Evolutionary conservation across 1,140 invertebrate species (phyloP).

Genomic region (Sweltsa coloradensis): DNA sequence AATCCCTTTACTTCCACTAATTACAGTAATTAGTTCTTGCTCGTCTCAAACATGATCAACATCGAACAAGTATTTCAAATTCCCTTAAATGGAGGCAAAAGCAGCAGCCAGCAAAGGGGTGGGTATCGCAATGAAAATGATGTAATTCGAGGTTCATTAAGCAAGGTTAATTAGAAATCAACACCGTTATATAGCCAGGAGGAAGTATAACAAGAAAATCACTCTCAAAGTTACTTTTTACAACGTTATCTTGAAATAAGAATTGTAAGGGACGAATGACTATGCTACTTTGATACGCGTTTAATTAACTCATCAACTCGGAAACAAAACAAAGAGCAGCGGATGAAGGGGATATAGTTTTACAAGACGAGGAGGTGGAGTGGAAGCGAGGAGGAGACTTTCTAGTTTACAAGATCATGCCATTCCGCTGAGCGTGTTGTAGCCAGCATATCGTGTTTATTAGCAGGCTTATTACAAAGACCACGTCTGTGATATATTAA

Average conservation of each 20-base stretch:
- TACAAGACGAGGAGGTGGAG: too few relatives aligned
- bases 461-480: too few relatives aligned
- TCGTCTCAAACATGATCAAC: conserved; percentile 4
- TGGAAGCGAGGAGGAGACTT: too few relatives aligned
- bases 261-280: background rate
- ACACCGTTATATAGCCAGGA: conserved; percentile 4
- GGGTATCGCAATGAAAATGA: conserved; percentile 7
- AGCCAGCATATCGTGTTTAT: too few relatives aligned
- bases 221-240: background rate
- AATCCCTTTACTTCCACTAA: too few relatives aligned
- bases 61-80: background rate
- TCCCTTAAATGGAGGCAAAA: background rate
- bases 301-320: too few relatives aligned
- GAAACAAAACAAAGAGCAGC: too few relatives aligned
- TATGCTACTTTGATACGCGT: too few relatives aligned
- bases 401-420: too few relatives aligned
- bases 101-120: background rate
- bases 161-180: conserved; percentile 7
- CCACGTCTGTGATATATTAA: too few relatives aligned
- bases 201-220: conserved; percentile 3
- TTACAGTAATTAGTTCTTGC: conserved; percentile 3
- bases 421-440: too few relatives aligned
- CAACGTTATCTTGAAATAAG: background rate
- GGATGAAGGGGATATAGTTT: too few relatives aligned
- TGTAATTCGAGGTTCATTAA: conserved; percentile 9